A percentile compares a stretch with the other conserved stretches of the same genome.
Conservation (phyloP, 2,113 vertebrate genomes). For the Larimichthys polyactis region DNA sequence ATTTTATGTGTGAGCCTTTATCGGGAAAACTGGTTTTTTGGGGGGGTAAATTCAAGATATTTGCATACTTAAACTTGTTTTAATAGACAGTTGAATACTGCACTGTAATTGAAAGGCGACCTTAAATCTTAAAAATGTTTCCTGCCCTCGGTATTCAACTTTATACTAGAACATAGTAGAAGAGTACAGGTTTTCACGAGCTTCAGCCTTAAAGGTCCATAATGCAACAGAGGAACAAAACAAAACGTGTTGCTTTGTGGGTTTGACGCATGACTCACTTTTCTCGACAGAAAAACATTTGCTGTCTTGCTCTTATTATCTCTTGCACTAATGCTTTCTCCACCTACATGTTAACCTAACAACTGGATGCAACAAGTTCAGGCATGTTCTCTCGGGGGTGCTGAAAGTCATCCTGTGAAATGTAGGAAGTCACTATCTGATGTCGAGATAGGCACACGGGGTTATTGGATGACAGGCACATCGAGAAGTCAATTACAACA, state of each 20-base stretch:
- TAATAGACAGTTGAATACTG: background rate
- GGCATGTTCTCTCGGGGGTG: conserved; percentile 22
- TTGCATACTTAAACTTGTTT: background rate
- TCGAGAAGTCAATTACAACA: conserved; percentile 26
- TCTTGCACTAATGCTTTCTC: conserved; percentile 11
- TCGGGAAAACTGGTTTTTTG: no score
- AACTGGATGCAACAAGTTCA: conserved; percentile 52
- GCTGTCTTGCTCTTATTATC: conserved; percentile 12
- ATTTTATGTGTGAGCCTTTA: no score
- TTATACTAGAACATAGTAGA: background rate
- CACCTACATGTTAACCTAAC: conserved; percentile 28
- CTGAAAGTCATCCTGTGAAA: conserved; percentile 16
- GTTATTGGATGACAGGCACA: conserved; percentile 28
- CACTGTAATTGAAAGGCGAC: background rate
- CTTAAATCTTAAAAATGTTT: background rate
- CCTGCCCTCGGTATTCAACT: background rate
- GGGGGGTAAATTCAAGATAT: background rate
- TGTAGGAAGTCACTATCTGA: conserved; percentile 26
- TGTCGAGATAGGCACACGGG: conserved; percentile 2
- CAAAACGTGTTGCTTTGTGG: background rate
- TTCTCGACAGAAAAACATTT: background rate
- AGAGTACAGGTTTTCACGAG: background rate
- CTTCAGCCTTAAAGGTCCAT: background rate
- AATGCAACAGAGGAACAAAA: conserved; percentile 6
- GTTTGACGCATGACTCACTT: background rate